Evolutionary conservation across 2,113 vertebrate genomes (phyloP).

Genomic region (Cricetomys ansorgei): DNA sequence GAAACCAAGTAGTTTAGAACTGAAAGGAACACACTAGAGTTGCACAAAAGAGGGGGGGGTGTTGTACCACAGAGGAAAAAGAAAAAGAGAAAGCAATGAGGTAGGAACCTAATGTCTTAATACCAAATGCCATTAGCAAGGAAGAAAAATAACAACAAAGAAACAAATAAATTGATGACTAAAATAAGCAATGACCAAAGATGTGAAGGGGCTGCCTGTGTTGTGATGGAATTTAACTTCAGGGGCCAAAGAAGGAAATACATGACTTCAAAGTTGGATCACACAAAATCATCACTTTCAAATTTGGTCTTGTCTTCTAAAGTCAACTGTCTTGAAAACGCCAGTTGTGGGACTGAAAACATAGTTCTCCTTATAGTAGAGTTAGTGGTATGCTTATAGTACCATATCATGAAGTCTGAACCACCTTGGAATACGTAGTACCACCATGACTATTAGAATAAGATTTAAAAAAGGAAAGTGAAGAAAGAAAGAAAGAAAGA

Average conservation of each 20-base stretch:
- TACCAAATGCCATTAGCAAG: background rate
- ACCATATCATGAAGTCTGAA: background rate
- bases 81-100: background rate
- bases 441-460: background rate
- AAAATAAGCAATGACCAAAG: background rate
- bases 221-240: background rate
- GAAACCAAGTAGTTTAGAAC: background rate
- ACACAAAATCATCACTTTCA: background rate
- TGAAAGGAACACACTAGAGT: background rate
- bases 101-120: too few relatives aligned
- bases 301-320: background rate
- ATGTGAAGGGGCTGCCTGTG: rapidly evolving
- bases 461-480: background rate
- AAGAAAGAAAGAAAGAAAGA: background rate
- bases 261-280: background rate
- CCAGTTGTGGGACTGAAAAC: background rate
- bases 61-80: background rate
- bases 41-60: background rate
- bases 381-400: too few relatives aligned
- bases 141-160: background rate
- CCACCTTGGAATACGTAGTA: background rate
- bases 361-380: background rate
- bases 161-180: background rate
- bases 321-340: background rate
- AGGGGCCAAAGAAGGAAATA: background rate